These are phyloP conservation scores for Anticlea derivata DNA, from an alignment of 2,888 invertebrate species.

Conservation along the genomic window DNA sequence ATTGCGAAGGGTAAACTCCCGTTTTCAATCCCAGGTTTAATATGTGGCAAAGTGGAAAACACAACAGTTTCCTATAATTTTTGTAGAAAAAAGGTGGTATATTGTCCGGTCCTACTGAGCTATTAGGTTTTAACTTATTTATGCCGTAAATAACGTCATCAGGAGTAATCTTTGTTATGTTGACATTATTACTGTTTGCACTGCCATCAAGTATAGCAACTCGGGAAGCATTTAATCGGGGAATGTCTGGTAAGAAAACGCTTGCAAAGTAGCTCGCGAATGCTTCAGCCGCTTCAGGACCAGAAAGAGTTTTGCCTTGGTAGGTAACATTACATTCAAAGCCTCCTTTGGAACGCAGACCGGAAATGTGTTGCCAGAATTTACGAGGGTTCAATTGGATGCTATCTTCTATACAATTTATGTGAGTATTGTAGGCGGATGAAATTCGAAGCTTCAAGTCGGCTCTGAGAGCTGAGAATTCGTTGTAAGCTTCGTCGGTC, in stretches of 20 bases:
- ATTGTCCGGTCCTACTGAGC: background rate
- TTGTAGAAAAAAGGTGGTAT: background rate
- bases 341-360: background rate
- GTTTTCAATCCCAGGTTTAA: slow-evolving; percentile 1
- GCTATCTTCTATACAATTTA: background rate
- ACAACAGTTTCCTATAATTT: background rate
- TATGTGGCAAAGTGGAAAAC: background rate
- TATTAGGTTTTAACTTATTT: background rate
- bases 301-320: background rate
- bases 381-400: background rate
- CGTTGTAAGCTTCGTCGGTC: background rate
- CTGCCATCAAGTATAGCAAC: background rate
- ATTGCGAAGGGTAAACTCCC: background rate
- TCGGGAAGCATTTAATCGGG: background rate
- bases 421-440: background rate
- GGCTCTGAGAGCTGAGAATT: background rate
- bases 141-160: background rate
- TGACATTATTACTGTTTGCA: background rate
- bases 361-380: background rate
- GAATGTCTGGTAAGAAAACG: background rate
- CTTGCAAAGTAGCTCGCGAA: background rate
- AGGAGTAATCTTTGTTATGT: background rate
- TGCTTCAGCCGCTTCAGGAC: background rate
- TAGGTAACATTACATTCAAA: too few relatives aligned
- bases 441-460: background rate